Evolutionary conservation across 2,113 vertebrate genomes (phyloP), one percentile per base, ranked within the genome.

Genomic region (Nothobranchius kuhntae): DNA sequence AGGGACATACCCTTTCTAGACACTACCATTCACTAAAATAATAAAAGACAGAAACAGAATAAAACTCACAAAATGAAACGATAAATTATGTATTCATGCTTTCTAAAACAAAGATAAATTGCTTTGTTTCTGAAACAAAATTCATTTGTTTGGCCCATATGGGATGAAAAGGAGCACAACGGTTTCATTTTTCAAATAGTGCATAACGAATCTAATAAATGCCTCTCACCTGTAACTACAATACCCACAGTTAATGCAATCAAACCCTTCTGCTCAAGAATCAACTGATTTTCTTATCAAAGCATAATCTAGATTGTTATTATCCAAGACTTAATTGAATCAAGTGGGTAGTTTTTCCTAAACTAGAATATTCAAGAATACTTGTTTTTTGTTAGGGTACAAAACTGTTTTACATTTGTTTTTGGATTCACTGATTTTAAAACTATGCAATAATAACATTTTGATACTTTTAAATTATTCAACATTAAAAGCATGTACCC

Each of bases 1-100:
- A 99, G 97, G 98, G 98, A 99, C 98, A 99, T 99, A 99, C 98
- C 98, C 98, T 99, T 99, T 98, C 96, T 99, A 98, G 96, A 99
- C 93, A 99, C 96, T 98, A 99, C 95, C 98, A 99, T 99, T 98
- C 97, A 99, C 98, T 99, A 86, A 67, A 71, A 82, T 6, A 38
- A 75, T 68, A 77, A 8, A 53, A 47, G 78, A 0, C 53, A 24
- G 58, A 4, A 36, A 74, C 5, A 69, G 65, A 30, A 77, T 44
- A 73, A 53, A 42, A 58, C 14, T 47, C 3, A 70, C 6, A 30
- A 45, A 57, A 71, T 15, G 15, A 14, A 48, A 48, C 1, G 7
- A 4, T 6, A 48, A 48, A 48, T 6, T 3, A 46, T 30, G 30
- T 30, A 30, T 30, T 30, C 30, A 30, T 30, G 30, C 30, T 30